Base-by-base conservation (phyloP, 1,140 invertebrate genomes). In the Lithobius niger region DNA sequence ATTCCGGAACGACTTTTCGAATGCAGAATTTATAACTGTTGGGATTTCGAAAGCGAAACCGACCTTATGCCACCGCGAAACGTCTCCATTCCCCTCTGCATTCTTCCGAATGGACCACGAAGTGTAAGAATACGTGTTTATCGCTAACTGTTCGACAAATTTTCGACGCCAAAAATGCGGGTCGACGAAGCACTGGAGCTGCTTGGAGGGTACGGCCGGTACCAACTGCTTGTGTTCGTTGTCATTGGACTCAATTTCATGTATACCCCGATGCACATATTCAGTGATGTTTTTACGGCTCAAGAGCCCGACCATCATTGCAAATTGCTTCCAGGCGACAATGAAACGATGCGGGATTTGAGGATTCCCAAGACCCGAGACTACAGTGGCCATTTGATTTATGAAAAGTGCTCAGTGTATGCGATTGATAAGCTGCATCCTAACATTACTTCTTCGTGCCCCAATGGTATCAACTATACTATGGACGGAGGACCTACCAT, bases 241-340 rank as follows among this genome's bases (percentile, higher is more conserved):
- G 4, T 50, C 6, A 50, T 50, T 26, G 48, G 48, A 25, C 24
- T 50, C 6, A 50, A 50, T 26, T 50, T 50, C 27, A 50, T 50
- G 48, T 50, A 50, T 19, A 50, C 48, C 3, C 48, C 48, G 3
- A 50, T 50, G 48, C 48, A 50, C 24, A 50, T 50, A 16, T 50
- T 50, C 27, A 50, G 48, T 21, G 48, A 50, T 26, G 48, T 50
- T 24, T 50, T 50, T 26, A 50, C 48, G 22, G 48, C 48, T 3
- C 27, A 6, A 13, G 48, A 50, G 19, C 48, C 48, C 13, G 48
- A 50, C 10, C 48, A 50, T 21, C 24, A 26, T 24, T 50, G 48
- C 19, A 19, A 45, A 4, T 6, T 19, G 6, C 6, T 4, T 6
- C 6, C 6, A 4, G 19, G 6, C 16, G 43, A 45, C 4, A 45